These are phyloP conservation scores for Portunus trituberculatus DNA, from an alignment of 1,140 invertebrate species.

Conservation along the genomic window DNA sequence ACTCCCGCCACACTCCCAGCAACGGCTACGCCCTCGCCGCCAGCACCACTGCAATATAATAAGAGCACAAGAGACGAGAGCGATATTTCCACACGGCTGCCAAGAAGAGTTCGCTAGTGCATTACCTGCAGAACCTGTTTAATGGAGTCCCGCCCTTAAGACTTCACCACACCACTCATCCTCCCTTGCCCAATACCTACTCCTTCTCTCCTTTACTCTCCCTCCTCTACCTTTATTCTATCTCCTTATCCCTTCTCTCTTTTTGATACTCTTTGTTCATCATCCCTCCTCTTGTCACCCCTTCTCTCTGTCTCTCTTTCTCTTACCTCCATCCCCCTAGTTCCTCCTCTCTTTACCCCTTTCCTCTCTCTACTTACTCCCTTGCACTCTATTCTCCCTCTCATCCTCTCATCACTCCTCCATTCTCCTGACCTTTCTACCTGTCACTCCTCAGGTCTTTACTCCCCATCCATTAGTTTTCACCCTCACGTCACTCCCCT, in stretches of 20 bases:
- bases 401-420: too few relatives aligned
- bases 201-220: background rate
- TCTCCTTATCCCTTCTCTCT: background rate
- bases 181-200: background rate
- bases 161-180: background rate
- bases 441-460: background rate
- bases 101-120: background rate
- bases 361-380: too few relatives aligned
- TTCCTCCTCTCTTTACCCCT: too few relatives aligned
- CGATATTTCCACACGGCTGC: background rate
- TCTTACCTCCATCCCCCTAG: background rate
- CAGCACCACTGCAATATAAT: background rate
- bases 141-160: background rate
- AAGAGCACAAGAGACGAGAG: background rate
- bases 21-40: too few relatives aligned
- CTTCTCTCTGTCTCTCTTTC: background rate
- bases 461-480: background rate
- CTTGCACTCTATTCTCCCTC: too few relatives aligned
- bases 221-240: background rate
- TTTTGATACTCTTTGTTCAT: background rate
- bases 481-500: background rate
- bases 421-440: too few relatives aligned
- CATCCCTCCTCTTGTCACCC: background rate
- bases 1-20: too few relatives aligned
- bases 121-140: slow-evolving; percentile 1